phyloP scores from a whole-genome alignment of 2,113 vertebrate species.

The Bothrops jararaca region DNA sequence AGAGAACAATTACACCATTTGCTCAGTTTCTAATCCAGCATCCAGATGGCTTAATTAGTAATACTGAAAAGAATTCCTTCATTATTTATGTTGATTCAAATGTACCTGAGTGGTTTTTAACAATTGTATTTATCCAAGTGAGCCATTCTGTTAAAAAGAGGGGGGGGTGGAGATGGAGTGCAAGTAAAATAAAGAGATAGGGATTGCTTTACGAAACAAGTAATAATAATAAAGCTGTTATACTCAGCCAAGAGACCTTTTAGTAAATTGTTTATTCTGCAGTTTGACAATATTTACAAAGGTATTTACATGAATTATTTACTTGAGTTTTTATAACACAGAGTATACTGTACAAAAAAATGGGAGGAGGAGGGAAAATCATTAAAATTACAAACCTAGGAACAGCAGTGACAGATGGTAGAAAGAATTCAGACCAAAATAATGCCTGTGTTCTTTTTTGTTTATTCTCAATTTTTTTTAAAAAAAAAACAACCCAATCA shows the following conservation, averaged over 20 bases:
- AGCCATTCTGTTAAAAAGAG: constrained; percentile 63
- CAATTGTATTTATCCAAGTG: constrained; percentile 65
- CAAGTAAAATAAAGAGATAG: background rate
- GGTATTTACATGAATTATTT: constrained; percentile 84
- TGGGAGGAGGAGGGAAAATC: constrained; percentile 51
- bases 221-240: constrained; percentile 77
- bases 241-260: constrained; percentile 73
- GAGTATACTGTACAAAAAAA: constrained; percentile 68
- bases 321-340: constrained; percentile 71
- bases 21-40: constrained; percentile 53
- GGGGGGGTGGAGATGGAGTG: background rate
- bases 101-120: constrained; percentile 58
- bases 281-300: constrained; percentile 82
- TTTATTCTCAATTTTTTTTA: constrained; percentile 50
- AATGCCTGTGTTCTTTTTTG: constrained; percentile 49
- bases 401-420: constrained; percentile 66
- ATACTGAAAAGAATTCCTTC: constrained; percentile 63
- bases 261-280: constrained; percentile 80
- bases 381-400: constrained; percentile 59
- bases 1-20: constrained; percentile 54
- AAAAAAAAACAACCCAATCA: constrained; percentile 38
- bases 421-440: constrained; percentile 55
- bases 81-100: constrained; percentile 76
- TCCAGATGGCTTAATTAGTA: constrained; percentile 70
- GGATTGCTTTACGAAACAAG: constrained; percentile 69